Evolutionary conservation across 2,888 invertebrate species (phyloP).

Genomic region (Drosophila hamatofila): DNA sequence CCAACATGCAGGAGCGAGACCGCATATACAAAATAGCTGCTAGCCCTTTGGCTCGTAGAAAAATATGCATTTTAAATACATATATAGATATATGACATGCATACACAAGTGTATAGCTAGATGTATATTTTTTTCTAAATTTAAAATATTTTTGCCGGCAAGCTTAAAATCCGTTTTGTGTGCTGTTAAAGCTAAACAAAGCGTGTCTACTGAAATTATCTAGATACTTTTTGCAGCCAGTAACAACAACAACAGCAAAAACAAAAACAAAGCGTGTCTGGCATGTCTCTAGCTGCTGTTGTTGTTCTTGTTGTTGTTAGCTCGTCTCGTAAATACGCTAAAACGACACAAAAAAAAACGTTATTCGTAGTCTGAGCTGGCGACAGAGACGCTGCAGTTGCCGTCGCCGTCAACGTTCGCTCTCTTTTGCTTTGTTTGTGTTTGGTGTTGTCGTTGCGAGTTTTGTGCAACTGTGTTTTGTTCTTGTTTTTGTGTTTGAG

Average conservation of each 20-base stretch:
- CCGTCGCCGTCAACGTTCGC: slow-evolving; percentile 28
- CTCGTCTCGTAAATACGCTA: slow-evolving; percentile 66
- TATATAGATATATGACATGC: neutral
- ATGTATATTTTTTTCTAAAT: slow-evolving; percentile 26
- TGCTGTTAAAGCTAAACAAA: slow-evolving; percentile 45
- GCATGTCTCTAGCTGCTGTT: slow-evolving; percentile 23
- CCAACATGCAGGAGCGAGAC: slow-evolving; percentile 43
- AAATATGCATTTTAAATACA: slow-evolving; percentile 24
- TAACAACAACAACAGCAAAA: slow-evolving; percentile 25
- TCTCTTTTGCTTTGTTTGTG: slow-evolving; percentile 53
- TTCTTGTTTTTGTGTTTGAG: slow-evolving; percentile 28
- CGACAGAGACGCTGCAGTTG: slow-evolving; percentile 43
- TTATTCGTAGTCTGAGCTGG: slow-evolving; percentile 61
- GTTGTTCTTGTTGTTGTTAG: slow-evolving; percentile 41
- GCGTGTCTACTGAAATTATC: slow-evolving; percentile 56
- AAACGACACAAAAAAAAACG: slow-evolving; percentile 39
- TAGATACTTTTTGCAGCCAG: slow-evolving; percentile 59
- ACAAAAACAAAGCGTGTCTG: slow-evolving; percentile 53
- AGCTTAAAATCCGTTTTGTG: slow-evolving; percentile 30
- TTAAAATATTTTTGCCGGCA: slow-evolving; percentile 45
- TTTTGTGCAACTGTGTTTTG: slow-evolving; percentile 44
- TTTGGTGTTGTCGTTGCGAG: slow-evolving; percentile 37
- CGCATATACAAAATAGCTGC: slow-evolving; percentile 19
- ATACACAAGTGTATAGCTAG: neutral
- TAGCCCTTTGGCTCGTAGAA: slow-evolving; percentile 43